Evolutionary conservation across 2,888 invertebrate genomes (phyloP), one percentile per base, ranked within the genome.

Genomic region (Himalopsyche tibetana): DNA sequence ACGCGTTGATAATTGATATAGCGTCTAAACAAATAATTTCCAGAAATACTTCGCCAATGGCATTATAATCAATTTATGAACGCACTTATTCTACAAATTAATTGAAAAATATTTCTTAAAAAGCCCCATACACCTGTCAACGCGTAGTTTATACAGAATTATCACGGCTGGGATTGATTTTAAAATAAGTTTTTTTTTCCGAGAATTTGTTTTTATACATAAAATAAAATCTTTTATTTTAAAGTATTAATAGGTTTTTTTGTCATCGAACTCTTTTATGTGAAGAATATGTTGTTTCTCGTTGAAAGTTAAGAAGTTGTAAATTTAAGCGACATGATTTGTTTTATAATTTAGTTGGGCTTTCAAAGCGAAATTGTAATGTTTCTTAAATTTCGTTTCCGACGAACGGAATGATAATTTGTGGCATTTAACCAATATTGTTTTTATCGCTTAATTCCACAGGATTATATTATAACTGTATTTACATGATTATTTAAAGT

Each of bases 61-160:
- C 74, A 74, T 74, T 74, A 74, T 74, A 74, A 74, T 74, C 74
- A 74, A 74, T 74, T 74, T 74, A 74, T 74, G 74, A 74, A 74
- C 28, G 74, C 5, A 36, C 38, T 51, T 15, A 74, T 74, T 36
- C 12, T 74, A 74, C 74, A 74, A 74, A 74, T 74, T 74, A 74
- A 74, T 74, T 74, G 74, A 74, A 74, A 74, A 74, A 74, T 74
- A 74, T 74, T 74, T 74, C 74, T 74, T 38, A 38, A 74, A 74
- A 74, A 28, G 36, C 74, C 74, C 74, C 28, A 74, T 74, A 74
- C 15, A 74, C 28, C 74, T 74, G 74, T 74, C 74, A 38, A 28
- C 74, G 74, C 74, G 36, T 15, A 74, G 74, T 74, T 74, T 74
- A 74, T 15, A 15, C 74, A 74, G 38, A 74, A 74, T 74, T 12